Conservation (phyloP, 2,888 invertebrate genomes). For the Caenorhabditis uteleia region DNA sequence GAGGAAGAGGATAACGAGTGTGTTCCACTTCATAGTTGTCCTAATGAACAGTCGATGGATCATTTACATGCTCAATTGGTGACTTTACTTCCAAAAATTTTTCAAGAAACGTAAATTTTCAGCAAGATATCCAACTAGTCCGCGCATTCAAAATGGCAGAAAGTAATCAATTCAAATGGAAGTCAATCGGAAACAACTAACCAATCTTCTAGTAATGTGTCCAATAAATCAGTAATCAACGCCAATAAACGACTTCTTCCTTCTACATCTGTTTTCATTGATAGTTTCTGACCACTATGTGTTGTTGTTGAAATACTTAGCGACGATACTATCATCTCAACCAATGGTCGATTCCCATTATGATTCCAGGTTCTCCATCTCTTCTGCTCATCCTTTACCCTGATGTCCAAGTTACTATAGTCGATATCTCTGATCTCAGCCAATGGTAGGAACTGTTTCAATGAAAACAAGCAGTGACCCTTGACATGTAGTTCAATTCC, state of each 20-base stretch:
- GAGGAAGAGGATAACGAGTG: conserved; percentile 6
- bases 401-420: conserved; percentile 54
- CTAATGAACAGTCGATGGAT: conserved; percentile 14
- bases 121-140: conserved; percentile 15
- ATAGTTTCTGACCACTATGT: conserved; percentile 22
- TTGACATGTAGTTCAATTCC: conserved; percentile 81
- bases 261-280: conserved; percentile 48
- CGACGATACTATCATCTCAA: conserved; percentile 61
- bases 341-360: conserved; percentile 40
- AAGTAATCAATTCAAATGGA: not conserved
- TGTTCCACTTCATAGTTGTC: conserved; percentile 13
- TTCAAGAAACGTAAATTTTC: conserved; percentile 9
- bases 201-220: conserved; percentile 95
- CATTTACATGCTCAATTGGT: not conserved
- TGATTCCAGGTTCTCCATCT: conserved; percentile 52
- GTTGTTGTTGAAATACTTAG: conserved; percentile 26
- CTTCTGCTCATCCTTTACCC: conserved; percentile 55
- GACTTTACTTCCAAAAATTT: not conserved
- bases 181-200: conserved; percentile 75
- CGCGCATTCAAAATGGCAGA: conserved; percentile 29
- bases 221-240: conserved; percentile 90
- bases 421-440: conserved; percentile 63
- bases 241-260: conserved; percentile 76
- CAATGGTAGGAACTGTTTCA: conserved; percentile 79
- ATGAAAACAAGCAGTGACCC: conserved; percentile 80